Evolutionary conservation across 2,888 invertebrate genomes (phyloP).

Genomic region (Cephus runcator): DNA sequence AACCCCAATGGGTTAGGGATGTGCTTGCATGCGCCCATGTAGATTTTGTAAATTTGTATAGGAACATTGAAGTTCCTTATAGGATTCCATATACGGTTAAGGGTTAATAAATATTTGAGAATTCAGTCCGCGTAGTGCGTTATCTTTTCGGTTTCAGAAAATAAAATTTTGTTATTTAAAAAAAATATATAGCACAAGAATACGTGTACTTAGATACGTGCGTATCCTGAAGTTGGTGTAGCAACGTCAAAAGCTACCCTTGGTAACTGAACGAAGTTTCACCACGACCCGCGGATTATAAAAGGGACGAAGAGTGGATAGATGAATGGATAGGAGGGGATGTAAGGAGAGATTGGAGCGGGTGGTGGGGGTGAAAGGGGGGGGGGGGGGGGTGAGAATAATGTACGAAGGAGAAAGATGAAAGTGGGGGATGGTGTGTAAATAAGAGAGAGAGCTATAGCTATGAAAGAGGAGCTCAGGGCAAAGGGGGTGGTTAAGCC

Average conservation of each 20-base stretch:
- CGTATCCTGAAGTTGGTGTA: neutral
- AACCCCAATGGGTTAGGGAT: neutral
- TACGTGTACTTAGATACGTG: neutral
- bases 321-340: neutral
- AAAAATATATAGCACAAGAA: neutral
- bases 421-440: neutral
- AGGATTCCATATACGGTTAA: neutral
- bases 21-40: neutral
- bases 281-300: neutral
- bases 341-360: neutral
- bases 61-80: neutral
- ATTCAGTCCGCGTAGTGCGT: neutral
- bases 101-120: neutral
- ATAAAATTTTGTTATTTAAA: neutral
- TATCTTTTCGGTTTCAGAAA: neutral
- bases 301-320: neutral
- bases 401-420: neutral
- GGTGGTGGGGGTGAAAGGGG: neutral
- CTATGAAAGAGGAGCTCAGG: neutral
- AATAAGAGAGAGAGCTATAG: neutral
- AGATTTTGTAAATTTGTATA: neutral
- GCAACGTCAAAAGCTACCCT: neutral
- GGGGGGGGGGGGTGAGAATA: neutral
- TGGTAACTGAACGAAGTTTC: neutral
- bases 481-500: neutral